Percentiles rank a stretch among this genome's conserved stretches.
Conservation (phyloP, 1,140 invertebrate species). For the Drosophila malerkotliana region DNA sequence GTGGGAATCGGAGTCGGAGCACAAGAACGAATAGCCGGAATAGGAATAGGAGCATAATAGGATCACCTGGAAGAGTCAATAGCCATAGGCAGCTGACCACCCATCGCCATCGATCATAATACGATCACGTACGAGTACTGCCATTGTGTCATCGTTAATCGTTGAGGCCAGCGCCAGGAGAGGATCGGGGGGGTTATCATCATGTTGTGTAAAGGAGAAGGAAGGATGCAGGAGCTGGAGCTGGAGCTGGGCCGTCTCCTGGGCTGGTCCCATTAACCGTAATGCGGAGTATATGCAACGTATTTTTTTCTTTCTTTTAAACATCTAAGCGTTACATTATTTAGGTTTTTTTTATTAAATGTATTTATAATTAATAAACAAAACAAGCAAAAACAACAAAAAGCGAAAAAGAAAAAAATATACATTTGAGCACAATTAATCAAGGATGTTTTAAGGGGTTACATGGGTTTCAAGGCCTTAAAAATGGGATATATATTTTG, state of each 20-base stretch:
- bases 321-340: constrained; percentile 80
- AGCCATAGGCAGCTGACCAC: constrained; percentile 35
- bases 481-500: no score
- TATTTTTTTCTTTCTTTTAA: constrained; percentile 67
- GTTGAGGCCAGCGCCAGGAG: constrained; percentile 14
- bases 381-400: constrained; percentile 48
- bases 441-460: not conserved
- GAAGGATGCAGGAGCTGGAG: not conserved
- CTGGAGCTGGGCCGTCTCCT: not conserved
- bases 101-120: constrained; percentile 40
- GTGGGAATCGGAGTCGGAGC: not conserved
- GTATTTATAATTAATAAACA: constrained; percentile 80
- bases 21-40: not conserved
- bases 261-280: constrained; percentile 28
- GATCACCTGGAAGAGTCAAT: constrained; percentile 22
- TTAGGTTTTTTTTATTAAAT: constrained; percentile 82
- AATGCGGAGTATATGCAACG: constrained; percentile 54
- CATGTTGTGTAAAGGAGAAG: not conserved
- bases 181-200: not conserved
- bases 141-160: constrained; percentile 48
- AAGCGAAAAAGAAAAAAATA: constrained; percentile 63
- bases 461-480: no score
- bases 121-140: constrained; percentile 23
- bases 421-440: constrained; percentile 71
- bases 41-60: not conserved